These are phyloP conservation scores for Melieria picta DNA, from an alignment of 2,888 invertebrate species.

Conservation along the genomic window DNA sequence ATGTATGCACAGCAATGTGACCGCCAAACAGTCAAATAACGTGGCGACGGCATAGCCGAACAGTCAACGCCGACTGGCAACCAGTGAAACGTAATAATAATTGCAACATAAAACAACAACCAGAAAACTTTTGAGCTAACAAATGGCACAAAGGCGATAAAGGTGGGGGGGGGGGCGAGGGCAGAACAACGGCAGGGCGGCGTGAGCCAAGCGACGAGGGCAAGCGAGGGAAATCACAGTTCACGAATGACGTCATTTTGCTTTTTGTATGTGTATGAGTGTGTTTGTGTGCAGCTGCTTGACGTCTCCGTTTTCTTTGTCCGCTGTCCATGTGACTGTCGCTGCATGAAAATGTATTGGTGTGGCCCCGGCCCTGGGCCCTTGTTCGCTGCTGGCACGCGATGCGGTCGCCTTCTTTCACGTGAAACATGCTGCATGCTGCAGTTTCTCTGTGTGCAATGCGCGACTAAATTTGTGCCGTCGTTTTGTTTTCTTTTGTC, in stretches of 20 bases:
- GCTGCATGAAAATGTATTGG: not conserved
- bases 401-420: slow-evolving; percentile 11
- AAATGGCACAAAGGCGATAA: too few species aligned
- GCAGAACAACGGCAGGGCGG: slow-evolving; percentile 16
- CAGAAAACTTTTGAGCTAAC: too few species aligned
- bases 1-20: slow-evolving; percentile 37
- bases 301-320: slow-evolving; percentile 17
- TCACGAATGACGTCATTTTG: slow-evolving; percentile 55
- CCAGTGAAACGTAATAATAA: not conserved
- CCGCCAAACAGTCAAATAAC: slow-evolving; percentile 4
- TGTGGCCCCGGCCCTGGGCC: not conserved
- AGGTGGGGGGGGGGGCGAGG: slow-evolving; percentile 25
- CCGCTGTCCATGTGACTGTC: not conserved
- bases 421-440: slow-evolving; percentile 8
- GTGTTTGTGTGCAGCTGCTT: too few species aligned
- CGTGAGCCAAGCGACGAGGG: slow-evolving; percentile 41
- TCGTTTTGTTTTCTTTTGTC: slow-evolving; percentile 16
- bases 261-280: slow-evolving; percentile 28
- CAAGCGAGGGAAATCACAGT: slow-evolving; percentile 41
- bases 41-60: slow-evolving; percentile 14
- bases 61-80: slow-evolving; percentile 8
- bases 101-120: too few species aligned
- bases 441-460: slow-evolving; percentile 17
- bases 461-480: slow-evolving; percentile 25
- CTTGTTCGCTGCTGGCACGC: not conserved